Conservation (phyloP, 2,888 invertebrate species). For the Saturnia pavonia region DNA sequence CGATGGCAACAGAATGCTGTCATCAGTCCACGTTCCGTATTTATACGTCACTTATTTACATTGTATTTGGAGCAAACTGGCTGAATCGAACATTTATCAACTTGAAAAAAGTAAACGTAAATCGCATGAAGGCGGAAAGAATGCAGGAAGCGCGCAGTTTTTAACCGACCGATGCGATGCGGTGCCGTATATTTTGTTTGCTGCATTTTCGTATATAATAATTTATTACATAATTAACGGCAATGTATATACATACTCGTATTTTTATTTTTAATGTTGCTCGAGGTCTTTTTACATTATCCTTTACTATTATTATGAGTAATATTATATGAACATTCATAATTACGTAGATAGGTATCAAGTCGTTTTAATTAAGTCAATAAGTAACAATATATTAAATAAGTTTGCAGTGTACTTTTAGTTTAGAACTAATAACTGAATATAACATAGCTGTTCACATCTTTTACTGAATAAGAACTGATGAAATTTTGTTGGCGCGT, state of each 20-base stretch:
- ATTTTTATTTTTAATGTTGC: background rate
- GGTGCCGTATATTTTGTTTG: conserved; percentile 23
- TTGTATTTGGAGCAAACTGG: conserved; percentile 52
- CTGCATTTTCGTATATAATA: conserved; percentile 10
- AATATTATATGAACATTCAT: too few species aligned
- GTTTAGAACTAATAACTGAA: too few species aligned
- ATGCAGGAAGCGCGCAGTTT: conserved; percentile 73
- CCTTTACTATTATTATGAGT: too few species aligned
- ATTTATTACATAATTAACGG: background rate
- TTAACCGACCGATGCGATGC: conserved; percentile 47
- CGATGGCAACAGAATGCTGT: conserved; percentile 67
- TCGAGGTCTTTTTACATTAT: background rate
- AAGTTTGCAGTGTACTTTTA: too few species aligned
- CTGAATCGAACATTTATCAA: conserved; percentile 39
- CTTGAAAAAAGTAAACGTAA: conserved; percentile 36
- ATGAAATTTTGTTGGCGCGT: too few species aligned
- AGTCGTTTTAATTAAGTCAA: too few species aligned
- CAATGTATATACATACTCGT: background rate
- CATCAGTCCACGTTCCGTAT: conserved; percentile 53
- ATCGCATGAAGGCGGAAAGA: conserved; percentile 55
- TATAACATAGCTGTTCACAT: too few species aligned
- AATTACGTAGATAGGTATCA: too few species aligned
- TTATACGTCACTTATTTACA: conserved; percentile 58
- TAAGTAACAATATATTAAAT: too few species aligned
- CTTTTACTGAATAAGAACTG: too few species aligned